Conservation (phyloP, 2,888 invertebrate species). For the Ennomos quercinarius region DNA sequence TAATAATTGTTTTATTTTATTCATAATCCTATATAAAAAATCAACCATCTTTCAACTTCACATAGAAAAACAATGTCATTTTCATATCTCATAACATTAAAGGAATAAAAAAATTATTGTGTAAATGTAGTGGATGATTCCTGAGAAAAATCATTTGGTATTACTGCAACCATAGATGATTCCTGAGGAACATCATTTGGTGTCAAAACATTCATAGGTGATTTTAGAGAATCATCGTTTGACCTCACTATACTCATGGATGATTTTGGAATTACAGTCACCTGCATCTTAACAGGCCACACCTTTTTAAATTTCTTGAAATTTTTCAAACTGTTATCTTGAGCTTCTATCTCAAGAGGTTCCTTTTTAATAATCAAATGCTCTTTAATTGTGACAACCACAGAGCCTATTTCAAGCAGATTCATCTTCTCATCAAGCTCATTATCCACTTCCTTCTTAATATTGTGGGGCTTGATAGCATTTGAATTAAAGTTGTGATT, state of each 20-base stretch:
- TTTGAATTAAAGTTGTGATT: conserved; percentile 46
- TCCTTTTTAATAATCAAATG: conserved; percentile 74
- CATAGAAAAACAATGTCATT: conserved; percentile 24
- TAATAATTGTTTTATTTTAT: conserved; percentile 28
- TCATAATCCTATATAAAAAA: conserved; percentile 21
- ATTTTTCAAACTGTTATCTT: conserved; percentile 55
- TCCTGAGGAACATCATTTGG: conserved; percentile 1
- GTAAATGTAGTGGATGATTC: conserved; percentile 11
- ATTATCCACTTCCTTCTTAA: conserved; percentile 63
- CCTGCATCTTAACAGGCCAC: conserved; percentile 74
- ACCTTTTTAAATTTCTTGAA: conserved; percentile 80
- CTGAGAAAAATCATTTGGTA: conserved; percentile 5
- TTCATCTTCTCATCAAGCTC: conserved; percentile 68
- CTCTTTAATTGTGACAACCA: conserved; percentile 62
- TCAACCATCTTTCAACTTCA: conserved; percentile 11
- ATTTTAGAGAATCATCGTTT: conserved; percentile 23
- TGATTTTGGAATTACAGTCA: conserved; percentile 57
- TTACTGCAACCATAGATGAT: conserved; percentile 1
- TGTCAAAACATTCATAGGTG: conserved; percentile 9
- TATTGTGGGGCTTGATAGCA: conserved; percentile 38
- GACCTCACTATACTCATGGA: conserved; percentile 46
- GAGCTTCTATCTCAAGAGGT: conserved; percentile 50
- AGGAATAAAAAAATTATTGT: conserved; percentile 5
- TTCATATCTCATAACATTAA: conserved; percentile 11
- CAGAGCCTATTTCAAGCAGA: conserved; percentile 67